A percentile compares a stretch with the other conserved stretches of the same genome.
phyloP scores from a whole-genome alignment of 2,797 vertebrate genomes.

The Furcifer pardalis region DNA sequence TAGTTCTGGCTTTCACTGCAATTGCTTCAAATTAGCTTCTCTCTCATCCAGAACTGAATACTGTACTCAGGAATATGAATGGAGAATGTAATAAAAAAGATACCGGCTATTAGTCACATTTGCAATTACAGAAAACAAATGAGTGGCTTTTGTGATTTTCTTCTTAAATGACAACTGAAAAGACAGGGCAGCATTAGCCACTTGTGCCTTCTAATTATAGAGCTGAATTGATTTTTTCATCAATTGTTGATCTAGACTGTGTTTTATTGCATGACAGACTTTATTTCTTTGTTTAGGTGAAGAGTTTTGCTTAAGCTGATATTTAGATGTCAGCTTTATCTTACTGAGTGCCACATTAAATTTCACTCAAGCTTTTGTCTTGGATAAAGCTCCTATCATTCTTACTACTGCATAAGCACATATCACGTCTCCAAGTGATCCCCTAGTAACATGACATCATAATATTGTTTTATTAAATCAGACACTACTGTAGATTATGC shows the following conservation, averaged over 20 bases:
- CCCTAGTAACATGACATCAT: not conserved
- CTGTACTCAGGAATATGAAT: not conserved
- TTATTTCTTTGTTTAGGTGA: not conserved
- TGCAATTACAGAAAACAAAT: slow-evolving; percentile 11
- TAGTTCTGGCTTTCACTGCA: slow-evolving; percentile 45
- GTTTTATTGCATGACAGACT: not conserved
- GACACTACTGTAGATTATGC: not conserved
- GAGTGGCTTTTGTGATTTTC: not conserved
- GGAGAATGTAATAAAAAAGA: slow-evolving; percentile 35
- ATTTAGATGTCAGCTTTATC: not conserved
- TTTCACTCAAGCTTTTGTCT: not conserved
- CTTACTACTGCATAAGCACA: not conserved
- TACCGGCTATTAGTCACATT: slow-evolving; percentile 3
- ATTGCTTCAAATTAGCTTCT: slow-evolving; percentile 46
- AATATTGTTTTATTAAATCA: not conserved
- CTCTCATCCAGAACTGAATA: slow-evolving; percentile 13
- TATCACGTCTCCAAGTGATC: not conserved
- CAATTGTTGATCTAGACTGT: not conserved
- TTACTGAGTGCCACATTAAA: not conserved
- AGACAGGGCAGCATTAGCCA: not conserved
- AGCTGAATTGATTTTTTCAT: slow-evolving; percentile 7
- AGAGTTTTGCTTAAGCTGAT: not conserved
- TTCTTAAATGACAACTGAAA: slow-evolving; percentile 9
- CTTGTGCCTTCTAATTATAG: slow-evolving; percentile 30
- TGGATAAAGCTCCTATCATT: not conserved